Evolutionary conservation across 2,113 vertebrate species (phyloP).

Genomic region (Callorhinus ursinus): DNA sequence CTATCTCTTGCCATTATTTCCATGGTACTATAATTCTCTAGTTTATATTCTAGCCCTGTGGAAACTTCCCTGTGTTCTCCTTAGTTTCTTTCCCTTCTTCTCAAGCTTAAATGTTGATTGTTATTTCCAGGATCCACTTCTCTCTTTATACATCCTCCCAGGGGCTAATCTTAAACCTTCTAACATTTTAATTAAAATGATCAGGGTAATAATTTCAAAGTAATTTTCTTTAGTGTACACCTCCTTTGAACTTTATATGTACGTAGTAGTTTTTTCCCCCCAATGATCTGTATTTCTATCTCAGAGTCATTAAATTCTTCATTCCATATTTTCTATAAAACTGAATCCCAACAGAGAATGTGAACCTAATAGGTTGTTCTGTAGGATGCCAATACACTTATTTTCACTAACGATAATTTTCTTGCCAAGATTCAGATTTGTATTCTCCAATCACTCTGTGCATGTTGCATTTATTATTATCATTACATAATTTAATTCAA

Average conservation of each 20-base stretch:
- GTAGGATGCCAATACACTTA: neutral
- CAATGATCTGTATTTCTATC: neutral
- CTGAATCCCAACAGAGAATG: neutral
- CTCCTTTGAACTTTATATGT: neutral
- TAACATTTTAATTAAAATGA: conserved; percentile 20
- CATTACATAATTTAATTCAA: neutral
- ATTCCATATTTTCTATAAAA: neutral
- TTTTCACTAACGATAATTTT: neutral
- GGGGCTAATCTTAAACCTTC: neutral
- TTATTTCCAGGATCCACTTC: neutral
- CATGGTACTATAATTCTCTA: neutral
- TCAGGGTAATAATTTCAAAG: neutral
- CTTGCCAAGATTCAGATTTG: neutral
- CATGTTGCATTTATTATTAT: neutral
- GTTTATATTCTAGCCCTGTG: neutral
- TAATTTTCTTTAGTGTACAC: neutral
- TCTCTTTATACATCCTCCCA: neutral
- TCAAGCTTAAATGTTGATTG: neutral
- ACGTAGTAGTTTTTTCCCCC: neutral
- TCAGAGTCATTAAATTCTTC: neutral
- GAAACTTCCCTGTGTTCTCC: neutral
- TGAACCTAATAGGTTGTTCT: neutral
- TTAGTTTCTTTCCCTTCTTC: neutral
- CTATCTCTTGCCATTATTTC: neutral
- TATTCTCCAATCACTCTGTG: neutral